Percentiles rank a stretch among this genome's conserved stretches.
These are phyloP conservation scores for Chaenogobius annularis DNA, from an alignment of 2,113 vertebrate species.

Conservation along the genomic window DNA sequence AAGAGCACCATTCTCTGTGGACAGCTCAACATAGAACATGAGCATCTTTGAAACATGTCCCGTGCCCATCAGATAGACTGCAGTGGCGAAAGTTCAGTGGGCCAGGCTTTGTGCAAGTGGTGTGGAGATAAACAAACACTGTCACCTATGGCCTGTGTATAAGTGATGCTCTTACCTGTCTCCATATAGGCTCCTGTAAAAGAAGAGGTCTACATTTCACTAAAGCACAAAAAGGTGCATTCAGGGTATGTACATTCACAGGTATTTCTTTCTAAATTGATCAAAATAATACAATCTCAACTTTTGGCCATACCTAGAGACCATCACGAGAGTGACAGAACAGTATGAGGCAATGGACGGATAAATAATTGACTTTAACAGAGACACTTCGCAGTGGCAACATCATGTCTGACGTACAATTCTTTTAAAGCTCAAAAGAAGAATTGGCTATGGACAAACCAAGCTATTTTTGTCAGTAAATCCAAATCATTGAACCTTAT, in stretches of 20 bases:
- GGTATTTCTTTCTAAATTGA: too few species aligned
- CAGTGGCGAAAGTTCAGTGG: conserved; percentile 49
- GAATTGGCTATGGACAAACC: too few species aligned
- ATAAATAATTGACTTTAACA: too few species aligned
- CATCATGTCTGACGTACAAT: too few species aligned
- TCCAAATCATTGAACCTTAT: not conserved
- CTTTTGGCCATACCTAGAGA: not conserved
- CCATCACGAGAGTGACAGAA: too few species aligned
- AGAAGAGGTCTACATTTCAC: not conserved
- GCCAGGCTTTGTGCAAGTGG: conserved; percentile 35
- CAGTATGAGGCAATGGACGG: too few species aligned
- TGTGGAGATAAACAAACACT: conserved; percentile 50
- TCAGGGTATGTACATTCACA: too few species aligned
- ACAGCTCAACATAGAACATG: conserved; percentile 48
- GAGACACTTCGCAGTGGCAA: too few species aligned
- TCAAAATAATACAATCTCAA: too few species aligned
- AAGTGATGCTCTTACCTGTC: not conserved
- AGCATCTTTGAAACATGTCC: conserved; percentile 24
- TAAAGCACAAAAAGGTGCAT: too few species aligned
- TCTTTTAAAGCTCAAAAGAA: too few species aligned
- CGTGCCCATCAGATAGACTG: conserved; percentile 62
- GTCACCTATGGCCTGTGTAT: conserved; percentile 34
- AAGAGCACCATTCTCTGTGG: conserved; percentile 57
- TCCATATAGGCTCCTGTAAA: not conserved
- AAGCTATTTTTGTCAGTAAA: too few species aligned